Percentiles rank a stretch among this genome's conserved stretches.
phyloP scores from a whole-genome alignment of 2,797 vertebrate species.

The Paratrypauchen microcephalus region DNA sequence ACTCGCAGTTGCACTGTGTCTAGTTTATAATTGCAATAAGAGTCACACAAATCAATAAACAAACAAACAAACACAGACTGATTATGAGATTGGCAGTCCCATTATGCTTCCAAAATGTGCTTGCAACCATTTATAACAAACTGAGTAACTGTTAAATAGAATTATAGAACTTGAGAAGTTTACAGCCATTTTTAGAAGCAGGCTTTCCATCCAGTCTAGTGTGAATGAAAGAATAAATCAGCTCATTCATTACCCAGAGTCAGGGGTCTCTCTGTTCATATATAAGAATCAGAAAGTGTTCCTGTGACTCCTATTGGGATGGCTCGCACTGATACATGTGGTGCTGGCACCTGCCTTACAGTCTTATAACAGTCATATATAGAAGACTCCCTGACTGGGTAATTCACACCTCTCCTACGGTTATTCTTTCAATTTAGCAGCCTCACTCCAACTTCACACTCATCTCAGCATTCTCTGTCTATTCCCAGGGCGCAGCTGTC shows the following conservation, averaged over 20 bases:
- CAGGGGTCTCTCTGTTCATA: slow-evolving; percentile 15
- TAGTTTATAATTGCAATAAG: not conserved
- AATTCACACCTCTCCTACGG: slow-evolving; percentile 53
- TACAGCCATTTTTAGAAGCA: not conserved
- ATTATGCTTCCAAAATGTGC: too few species aligned
- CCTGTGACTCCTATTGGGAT: slow-evolving; percentile 9
- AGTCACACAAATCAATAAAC: not conserved
- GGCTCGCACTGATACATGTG: too few species aligned
- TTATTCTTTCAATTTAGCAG: slow-evolving; percentile 50
- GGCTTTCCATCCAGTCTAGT: not conserved
- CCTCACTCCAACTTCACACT: slow-evolving; percentile 45
- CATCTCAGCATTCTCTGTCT: slow-evolving; percentile 30
- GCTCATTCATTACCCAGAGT: slow-evolving; percentile 7
- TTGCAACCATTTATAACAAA: not conserved
- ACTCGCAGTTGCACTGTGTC: not conserved
- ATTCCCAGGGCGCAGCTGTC: slow-evolving; percentile 25
- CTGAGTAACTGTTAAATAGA: not conserved
- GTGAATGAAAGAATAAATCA: not conserved
- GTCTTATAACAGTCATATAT: slow-evolving; percentile 39
- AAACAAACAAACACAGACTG: not conserved
- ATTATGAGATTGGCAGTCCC: not conserved
- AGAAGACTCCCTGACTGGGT: slow-evolving; percentile 5
- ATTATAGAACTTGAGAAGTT: not conserved
- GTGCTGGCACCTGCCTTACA: slow-evolving; percentile 40
- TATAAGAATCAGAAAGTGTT: slow-evolving; percentile 21